Conservation (phyloP, 2,888 invertebrate genomes). For the Ptychoptera contaminata region DNA sequence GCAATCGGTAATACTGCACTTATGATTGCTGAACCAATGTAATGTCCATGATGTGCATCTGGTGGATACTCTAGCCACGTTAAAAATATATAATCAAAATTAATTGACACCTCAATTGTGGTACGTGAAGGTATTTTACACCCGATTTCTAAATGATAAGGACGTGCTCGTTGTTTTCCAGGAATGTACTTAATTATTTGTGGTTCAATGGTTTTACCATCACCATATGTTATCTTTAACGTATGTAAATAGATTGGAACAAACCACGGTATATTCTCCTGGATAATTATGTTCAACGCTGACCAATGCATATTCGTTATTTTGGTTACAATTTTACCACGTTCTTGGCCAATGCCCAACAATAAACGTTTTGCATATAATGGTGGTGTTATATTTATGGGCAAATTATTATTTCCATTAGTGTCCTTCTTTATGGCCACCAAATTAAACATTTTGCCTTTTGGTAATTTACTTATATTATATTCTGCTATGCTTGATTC, state of each 20-base stretch:
- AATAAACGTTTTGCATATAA: constrained; percentile 64
- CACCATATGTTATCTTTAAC: constrained; percentile 45
- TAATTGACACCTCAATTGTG: constrained; percentile 63
- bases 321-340: constrained; percentile 76
- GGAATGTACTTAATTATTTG: constrained; percentile 46
- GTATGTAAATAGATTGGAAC: constrained; percentile 82
- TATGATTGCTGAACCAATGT: constrained; percentile 78
- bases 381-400: constrained; percentile 46
- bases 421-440: constrained; percentile 24
- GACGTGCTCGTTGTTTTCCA: constrained; percentile 65
- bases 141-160: constrained; percentile 78
- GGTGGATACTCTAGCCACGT: constrained; percentile 99
- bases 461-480: constrained; percentile 36
- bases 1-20: constrained; percentile 62
- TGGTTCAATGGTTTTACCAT: constrained; percentile 38
- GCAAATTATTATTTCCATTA: constrained; percentile 20
- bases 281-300: constrained; percentile 56
- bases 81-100: constrained; percentile 89
- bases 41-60: constrained; percentile 98
- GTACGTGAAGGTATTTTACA: constrained; percentile 66
- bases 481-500: constrained; percentile 54
- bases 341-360: constrained; percentile 82
- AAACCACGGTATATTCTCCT: constrained; percentile 88
- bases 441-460: constrained; percentile 49
- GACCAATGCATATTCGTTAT: constrained; percentile 68